Conservation (phyloP, 2,797 vertebrate genomes). For the Takifugu ocellatus region DNA sequence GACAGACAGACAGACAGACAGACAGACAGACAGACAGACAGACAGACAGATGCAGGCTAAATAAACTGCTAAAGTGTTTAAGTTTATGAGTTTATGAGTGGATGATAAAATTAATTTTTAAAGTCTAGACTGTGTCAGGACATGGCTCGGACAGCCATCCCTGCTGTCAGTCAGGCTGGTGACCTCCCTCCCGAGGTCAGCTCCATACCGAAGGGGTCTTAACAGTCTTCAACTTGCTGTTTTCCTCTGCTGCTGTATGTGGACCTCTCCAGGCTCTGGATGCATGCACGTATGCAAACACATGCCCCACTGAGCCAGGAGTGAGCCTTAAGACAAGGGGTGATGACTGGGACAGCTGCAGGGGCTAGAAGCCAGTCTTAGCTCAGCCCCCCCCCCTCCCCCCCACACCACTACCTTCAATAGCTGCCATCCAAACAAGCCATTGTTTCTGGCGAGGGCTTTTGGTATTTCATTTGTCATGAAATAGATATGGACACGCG, state of each 20-base stretch:
- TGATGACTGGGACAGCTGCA: conserved; percentile 81
- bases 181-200: conserved; percentile 70
- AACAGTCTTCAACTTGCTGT: conserved; percentile 62
- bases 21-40: not conserved
- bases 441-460: conserved; percentile 70
- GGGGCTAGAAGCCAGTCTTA: conserved; percentile 69
- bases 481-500: conserved; percentile 73
- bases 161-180: conserved; percentile 49
- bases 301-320: conserved; percentile 60
- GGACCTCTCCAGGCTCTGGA: conserved; percentile 41
- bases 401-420: conserved; percentile 42
- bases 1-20: not conserved
- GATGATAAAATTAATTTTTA: conserved; percentile 10
- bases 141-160: not conserved
- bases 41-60: conserved; percentile 42
- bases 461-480: conserved; percentile 80
- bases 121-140: conserved; percentile 11
- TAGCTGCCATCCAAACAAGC: conserved; percentile 62
- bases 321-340: conserved; percentile 80
- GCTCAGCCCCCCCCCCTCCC: conserved; percentile 26
- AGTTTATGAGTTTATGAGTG: conserved; percentile 41
- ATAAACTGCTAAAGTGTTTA: conserved; percentile 57
- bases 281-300: conserved; percentile 32
- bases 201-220: conserved; percentile 68
- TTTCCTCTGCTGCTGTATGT: conserved; percentile 50